These are phyloP conservation scores for Lasioglossum leucozonium DNA, from an alignment of 2,888 invertebrate genomes.

Conservation along the genomic window DNA sequence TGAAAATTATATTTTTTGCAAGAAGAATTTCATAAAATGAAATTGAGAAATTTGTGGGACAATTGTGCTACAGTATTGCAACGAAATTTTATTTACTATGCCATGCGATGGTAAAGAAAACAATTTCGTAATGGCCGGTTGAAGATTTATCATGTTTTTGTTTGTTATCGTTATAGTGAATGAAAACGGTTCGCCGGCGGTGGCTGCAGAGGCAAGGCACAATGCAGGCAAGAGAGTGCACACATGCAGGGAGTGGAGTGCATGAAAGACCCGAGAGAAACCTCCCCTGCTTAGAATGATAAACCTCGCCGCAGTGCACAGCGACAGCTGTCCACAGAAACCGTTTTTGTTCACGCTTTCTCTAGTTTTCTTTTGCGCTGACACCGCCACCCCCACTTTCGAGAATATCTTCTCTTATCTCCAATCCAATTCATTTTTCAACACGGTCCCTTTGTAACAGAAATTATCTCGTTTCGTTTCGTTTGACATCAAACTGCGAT, in stretches of 20 bases:
- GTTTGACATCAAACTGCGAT: not conserved
- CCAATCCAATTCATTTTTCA: not conserved
- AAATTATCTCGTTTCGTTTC: not conserved
- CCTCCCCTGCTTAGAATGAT: slow-evolving; percentile 75
- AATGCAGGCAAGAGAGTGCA: slow-evolving; percentile 27
- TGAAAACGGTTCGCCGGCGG: not conserved
- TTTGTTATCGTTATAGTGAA: slow-evolving; percentile 19
- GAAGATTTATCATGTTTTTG: not conserved
- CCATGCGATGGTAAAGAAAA: not conserved
- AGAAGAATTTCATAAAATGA: not conserved
- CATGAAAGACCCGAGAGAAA: slow-evolving; percentile 55
- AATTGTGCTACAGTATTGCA: not conserved
- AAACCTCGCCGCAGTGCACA: slow-evolving; percentile 57
- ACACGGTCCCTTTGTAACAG: not conserved
- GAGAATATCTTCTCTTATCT: not conserved
- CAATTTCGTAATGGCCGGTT: not conserved
- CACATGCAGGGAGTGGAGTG: slow-evolving; percentile 1
- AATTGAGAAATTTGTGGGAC: not conserved
- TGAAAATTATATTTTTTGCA: no score
- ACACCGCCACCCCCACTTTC: slow-evolving; percentile 2
- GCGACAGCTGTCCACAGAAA: slow-evolving; percentile 70
- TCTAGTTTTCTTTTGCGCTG: slow-evolving; percentile 28
- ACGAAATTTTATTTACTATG: not conserved
- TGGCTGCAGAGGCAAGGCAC: slow-evolving; percentile 30
- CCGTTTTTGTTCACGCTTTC: slow-evolving; percentile 57